Evolutionary conservation across 2,797 vertebrate genomes (phyloP), one percentile per base, ranked within the genome.

Genomic region (Huso huso): DNA sequence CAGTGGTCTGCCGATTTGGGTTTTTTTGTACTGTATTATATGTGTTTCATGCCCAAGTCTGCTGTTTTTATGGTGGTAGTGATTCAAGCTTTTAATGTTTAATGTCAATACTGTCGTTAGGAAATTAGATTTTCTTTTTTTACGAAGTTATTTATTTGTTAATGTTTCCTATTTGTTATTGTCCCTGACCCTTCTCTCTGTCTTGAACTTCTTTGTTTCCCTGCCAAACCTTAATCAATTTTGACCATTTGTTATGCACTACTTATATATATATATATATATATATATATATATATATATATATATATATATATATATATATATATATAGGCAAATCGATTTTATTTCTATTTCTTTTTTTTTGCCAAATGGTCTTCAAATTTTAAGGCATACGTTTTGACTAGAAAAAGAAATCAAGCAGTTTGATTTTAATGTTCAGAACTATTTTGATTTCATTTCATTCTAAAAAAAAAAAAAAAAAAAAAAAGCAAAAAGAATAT

Each of bases 191-290:
- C 88, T 90, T 86, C 89, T 88, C 84, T 79, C 82, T 88, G 83
- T 87, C 86, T 84, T 84, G 87, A 89, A 85, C 11, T 37, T 83
- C 81, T 91, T 88, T 80, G 23, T 87, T 89, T 89, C 85, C 86
- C 88, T 86, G 83, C 85, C 88, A 88, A 81, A 89, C 87, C 83
- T 85, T 83, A 85, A 89, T 91, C 87, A 88, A 89, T 91, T 88
- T 87, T 90, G 87, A 89, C 87, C 91, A 89, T 91, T 93, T 92
- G 88, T 94, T 93, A 94, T 95, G 96, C 95, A 97, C 95, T 98
- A 91, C 23, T 93, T 87, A 18, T n/a, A n/a, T n/a, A n/a, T n/a
- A n/a, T n/a, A 18, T 18, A 18, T 18, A 18, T 18, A n/a, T 87
- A 18, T n/a, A n/a, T n/a, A n/a, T n/a, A n/a, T n/a, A 18, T 18